Evolutionary conservation across 1,140 invertebrate genomes (phyloP), one percentile per base, ranked within the genome.

Genomic region (Drosophila biarmipes): DNA sequence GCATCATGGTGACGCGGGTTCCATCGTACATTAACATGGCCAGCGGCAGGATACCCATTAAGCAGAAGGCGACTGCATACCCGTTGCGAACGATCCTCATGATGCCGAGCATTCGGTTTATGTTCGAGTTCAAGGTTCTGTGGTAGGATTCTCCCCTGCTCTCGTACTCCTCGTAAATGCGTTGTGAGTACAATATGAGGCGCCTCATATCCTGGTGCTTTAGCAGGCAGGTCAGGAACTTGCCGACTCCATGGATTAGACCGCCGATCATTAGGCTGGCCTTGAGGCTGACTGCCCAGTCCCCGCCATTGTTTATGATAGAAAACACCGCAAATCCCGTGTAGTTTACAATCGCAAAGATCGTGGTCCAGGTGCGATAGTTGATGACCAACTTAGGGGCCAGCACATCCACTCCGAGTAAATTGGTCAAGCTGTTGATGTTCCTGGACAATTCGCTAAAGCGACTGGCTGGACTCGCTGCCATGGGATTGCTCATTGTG

Each of bases 361-460:
- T 42, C 8, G 75, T 72, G n/a, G 67, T 49, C 64, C 62, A 76
- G 0, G 85, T 84, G 24, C 75, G 71, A 46, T 37, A 58, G n/a
- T 73, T 76, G 2, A 64, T 59, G 6, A 49, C 19, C 11, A 79
- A 6, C 4, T 40, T 31, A 0, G 38, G 49, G 0, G 34, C 29
- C 17, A 89, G 7, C 2, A 89, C 8, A 11, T 79, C 75, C 0
- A 89, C 55, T 7, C 82, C 82, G 15, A 87, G 15, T 2, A 69
- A 24, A 24, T 42, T 55, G 2, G 59, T 48, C 27, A 31, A 73
- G 1, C 31, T 37, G 48, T 89, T 90, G 5, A 78, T 73, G 6
- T 59, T 7, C 10, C 52, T 38, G 14, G 58, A 24, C 2, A 87
- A 35, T 12, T 69, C 27, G 45, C 66, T 29, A 45, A 68, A 66